Evolutionary conservation across 92 coral and sea anemone species (phyloP).

Genomic region (Actinernus sp.): DNA sequence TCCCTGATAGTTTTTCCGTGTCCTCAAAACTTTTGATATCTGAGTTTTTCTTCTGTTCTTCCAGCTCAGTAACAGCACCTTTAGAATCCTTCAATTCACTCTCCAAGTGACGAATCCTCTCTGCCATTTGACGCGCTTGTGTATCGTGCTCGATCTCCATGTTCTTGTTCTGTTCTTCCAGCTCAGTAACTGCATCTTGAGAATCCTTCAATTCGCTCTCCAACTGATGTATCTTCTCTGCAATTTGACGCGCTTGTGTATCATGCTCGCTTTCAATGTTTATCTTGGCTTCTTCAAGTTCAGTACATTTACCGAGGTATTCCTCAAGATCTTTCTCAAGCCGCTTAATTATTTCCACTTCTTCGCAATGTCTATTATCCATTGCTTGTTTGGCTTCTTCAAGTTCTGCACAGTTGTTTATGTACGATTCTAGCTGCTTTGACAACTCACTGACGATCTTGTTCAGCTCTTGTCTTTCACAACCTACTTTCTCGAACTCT

Average conservation of each 20-base stretch:
- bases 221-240: conserved; percentile 24
- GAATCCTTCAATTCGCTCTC: conserved; percentile 25
- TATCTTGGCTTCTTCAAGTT: conserved; percentile 64
- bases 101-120: conserved; percentile 20
- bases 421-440: conserved; percentile 44
- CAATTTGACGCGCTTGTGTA: neutral
- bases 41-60: conserved; percentile 9
- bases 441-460: conserved; percentile 44
- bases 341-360: conserved; percentile 46
- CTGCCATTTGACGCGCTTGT: too few species aligned
- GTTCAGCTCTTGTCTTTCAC: conserved; percentile 29
- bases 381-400: conserved; percentile 60
- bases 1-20: conserved; percentile 19
- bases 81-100: conserved; percentile 26
- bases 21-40: conserved; percentile 10
- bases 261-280: conserved; percentile 13
- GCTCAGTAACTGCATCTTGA: conserved; percentile 1
- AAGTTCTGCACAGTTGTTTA: conserved; percentile 56
- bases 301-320: conserved; percentile 41
- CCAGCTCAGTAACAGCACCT: conserved; percentile 1
- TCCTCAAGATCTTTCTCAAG: conserved; percentile 64
- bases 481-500: conserved; percentile 25
- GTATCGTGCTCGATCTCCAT: neutral
- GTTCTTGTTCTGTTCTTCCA: conserved; percentile 17
- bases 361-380: conserved; percentile 70